Percentiles rank a stretch among this genome's conserved stretches.
Conservation (phyloP, 2,888 invertebrate species). For the Drosophila mercatorum region DNA sequence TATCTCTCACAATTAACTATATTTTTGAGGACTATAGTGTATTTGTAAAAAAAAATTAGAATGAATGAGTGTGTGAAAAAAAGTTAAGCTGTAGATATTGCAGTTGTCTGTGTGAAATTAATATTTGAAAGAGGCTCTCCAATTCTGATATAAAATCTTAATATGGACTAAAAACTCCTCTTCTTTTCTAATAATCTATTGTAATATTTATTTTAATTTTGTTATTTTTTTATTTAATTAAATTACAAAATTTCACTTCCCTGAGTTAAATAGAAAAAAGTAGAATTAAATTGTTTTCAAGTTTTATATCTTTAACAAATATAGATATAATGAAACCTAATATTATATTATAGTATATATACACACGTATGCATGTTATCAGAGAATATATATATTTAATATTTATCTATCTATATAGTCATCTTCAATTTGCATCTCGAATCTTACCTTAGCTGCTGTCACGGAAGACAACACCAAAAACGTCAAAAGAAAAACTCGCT, state of each 20-base stretch:
- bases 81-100: not conserved
- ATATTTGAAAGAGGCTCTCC: not conserved
- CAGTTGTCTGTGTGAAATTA: not conserved
- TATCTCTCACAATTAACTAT: not conserved
- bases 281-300: no score
- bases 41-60: not conserved
- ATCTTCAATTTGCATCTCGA: not conserved
- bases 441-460: slow-evolving; percentile 55
- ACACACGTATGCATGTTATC: no score
- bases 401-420: not conserved
- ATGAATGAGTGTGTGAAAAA: not conserved
- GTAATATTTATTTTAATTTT: no score
- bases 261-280: no score
- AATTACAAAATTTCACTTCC: no score
- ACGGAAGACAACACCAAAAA: slow-evolving; percentile 24
- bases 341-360: no score
- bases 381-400: not conserved
- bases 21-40: not conserved
- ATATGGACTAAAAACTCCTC: no score
- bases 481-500: slow-evolving; percentile 25
- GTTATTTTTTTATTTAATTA: no score
- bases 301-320: no score
- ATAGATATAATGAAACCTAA: no score
- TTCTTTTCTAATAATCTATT: no score
- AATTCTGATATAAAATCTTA: no score